Evolutionary conservation across 2,797 vertebrate genomes (phyloP), one percentile per base, ranked within the genome.

Genomic region (Sebastes nivosus): DNA sequence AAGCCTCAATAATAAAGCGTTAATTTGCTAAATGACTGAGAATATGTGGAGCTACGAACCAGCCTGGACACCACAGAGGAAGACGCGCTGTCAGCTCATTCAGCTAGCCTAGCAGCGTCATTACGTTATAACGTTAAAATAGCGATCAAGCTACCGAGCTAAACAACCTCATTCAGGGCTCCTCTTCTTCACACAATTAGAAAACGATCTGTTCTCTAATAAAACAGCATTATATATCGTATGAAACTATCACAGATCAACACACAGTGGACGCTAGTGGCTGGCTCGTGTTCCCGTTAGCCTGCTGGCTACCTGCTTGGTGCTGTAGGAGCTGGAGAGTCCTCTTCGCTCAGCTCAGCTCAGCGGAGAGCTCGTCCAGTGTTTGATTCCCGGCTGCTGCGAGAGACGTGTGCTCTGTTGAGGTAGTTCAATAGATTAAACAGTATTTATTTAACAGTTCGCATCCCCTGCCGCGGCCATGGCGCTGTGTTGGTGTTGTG

Each of bases 271-370:
- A 79, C 32, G 77, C 50, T 76, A 34, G 13, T 9, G n/a, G 3
- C 20, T 4, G 2, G 82, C 69, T 77, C 78, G 34, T 2, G 79
- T 72, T 83, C 81, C 63, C 66, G 57, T 84, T 89, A 94, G 93
- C 93, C 50, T 65, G 30, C 46, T 11, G 80, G 81, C 86, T 93
- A 93, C 89, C 92, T 90, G 87, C 77, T 81, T 91, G 76, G 77
- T 82, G 84, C 30, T 88, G 54, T 73, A 34, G 76, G 54, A 82
- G 69, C 60, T n/a, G 80, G 24, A 2, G 63, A 42, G 75, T 79
- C 76, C 32, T 75, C 63, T 63, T 9, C 50, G 29, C 65, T 77
- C 65, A 24, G 63, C 18, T 36, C 34, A 36, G 34, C 34, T 36
- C 34, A 13, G 34, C 34, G 11, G n/a, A 54, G 72, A 54, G 67